Evolutionary conservation across 92 coral and sea anemone species (phyloP).

Genomic region (Phenganax marumi): DNA sequence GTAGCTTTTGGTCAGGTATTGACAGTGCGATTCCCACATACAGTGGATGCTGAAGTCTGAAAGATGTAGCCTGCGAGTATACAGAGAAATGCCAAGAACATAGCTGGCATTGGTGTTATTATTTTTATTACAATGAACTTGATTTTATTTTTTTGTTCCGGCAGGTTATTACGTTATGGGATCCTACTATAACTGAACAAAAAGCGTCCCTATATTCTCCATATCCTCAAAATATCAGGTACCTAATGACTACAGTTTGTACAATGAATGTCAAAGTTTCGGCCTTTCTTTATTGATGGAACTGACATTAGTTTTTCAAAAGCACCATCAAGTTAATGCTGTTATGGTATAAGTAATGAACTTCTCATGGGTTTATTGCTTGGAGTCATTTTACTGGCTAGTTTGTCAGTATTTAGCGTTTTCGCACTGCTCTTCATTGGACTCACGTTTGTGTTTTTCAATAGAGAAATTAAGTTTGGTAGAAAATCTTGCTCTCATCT

Average conservation of each 20-base stretch:
- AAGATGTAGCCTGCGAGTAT: too few species aligned
- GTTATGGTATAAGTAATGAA: too few species aligned
- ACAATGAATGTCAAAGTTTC: neutral
- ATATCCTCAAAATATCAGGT: conserved; percentile 72
- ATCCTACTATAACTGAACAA: conserved; percentile 75
- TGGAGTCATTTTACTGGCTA: too few species aligned
- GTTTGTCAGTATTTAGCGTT: too few species aligned
- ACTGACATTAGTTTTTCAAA: too few species aligned
- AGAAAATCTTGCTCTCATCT: conserved; percentile 64
- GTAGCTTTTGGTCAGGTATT: conserved; percentile 79
- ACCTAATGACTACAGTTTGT: neutral
- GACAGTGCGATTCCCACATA: neutral
- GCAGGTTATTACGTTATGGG: conserved; percentile 85
- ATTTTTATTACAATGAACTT: neutral
- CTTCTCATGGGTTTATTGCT: too few species aligned
- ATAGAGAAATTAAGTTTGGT: conserved; percentile 70
- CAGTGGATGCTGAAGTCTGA: neutral
- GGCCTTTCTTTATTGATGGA: neutral
- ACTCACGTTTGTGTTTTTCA: neutral
- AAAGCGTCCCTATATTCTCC: conserved; percentile 72
- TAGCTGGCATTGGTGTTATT: neutral
- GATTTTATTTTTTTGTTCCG: neutral
- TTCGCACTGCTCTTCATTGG: too few species aligned
- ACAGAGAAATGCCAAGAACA: neutral
- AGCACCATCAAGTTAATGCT: too few species aligned